Base-by-base conservation (phyloP, 2,113 vertebrate genomes). In the Poeciliopsis prolifica region DNA sequence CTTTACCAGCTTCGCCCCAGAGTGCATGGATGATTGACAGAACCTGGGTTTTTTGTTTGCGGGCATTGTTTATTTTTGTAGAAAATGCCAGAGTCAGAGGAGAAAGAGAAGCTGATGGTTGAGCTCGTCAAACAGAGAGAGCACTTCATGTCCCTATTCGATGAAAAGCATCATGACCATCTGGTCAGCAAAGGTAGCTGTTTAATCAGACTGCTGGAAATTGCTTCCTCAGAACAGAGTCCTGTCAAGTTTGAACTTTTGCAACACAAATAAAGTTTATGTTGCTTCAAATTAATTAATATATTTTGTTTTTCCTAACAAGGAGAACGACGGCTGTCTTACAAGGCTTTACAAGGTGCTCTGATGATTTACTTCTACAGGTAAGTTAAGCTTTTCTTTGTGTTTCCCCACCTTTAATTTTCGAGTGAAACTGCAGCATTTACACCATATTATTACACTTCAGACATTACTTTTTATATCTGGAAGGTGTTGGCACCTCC, bases 341-440 rank as follows among this genome's bases (percentile, higher is more conserved):
- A 91, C 85, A 92, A 91, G 65, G 91, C 91, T 83, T 88, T 92
- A 26, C 95, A 99, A 85, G 97, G 98, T 9, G 97, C 97, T 29
- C 87, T 99, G 85, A 99, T 99, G 97, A 98, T 99, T 83, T 96
- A 97, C 86, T 99, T 99, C 92, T 99, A 98, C 95, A 98, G 98
- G 98, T 98, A 92, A 48, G 69, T 62, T 5, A 0, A 61, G 11
- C 44, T 72, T 61, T 31, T 65, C 9, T 42, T n/a, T 9, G 7
- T 1, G 0, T 51, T 72, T 54, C 15, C 48, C 72, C 31, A 60
- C 63, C 60, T 77, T 70, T 68, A 72, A 65, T 62, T 69, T 19
- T 63, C 28, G 9, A 12, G 30, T 40, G 5, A 31, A 70, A 44
- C 35, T n/a, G 30, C 10, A 63, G 17, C 19, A 63, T 44, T 61